Evolutionary conservation across 2,113 vertebrate genomes (phyloP).

Genomic region (Camelus bactrianus): DNA sequence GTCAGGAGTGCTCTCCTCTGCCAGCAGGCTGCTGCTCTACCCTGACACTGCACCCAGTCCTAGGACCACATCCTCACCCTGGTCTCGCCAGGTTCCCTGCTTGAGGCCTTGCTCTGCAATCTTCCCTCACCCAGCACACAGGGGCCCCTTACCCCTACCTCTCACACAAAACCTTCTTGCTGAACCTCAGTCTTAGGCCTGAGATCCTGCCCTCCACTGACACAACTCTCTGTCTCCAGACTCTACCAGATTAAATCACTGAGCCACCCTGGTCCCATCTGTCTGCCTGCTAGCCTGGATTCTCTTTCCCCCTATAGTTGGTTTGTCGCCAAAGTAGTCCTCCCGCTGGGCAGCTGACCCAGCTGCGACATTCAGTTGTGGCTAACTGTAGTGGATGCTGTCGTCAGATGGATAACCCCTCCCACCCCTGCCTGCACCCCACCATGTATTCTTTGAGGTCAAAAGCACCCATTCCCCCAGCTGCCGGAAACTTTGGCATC

Average conservation of each 20-base stretch:
- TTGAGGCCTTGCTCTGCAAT: fast-evolving
- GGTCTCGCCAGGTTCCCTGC: not conserved
- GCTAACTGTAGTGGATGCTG: not conserved
- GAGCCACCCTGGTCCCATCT: not conserved
- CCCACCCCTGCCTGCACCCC: too few species aligned
- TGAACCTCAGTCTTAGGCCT: not conserved
- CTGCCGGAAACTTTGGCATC: not conserved
- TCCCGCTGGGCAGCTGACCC: not conserved
- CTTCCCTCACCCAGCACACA: not conserved
- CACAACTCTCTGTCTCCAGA: not conserved
- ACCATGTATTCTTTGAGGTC: not conserved
- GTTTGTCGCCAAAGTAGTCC: not conserved
- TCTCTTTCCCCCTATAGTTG: not conserved
- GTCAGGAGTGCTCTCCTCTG: not conserved
- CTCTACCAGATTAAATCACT: not conserved
- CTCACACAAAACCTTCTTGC: not conserved
- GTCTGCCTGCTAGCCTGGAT: not conserved
- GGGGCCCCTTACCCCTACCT: too few species aligned
- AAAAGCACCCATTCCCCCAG: not conserved
- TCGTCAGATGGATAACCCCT: not conserved
- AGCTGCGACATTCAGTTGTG: not conserved
- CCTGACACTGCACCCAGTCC: not conserved
- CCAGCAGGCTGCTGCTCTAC: not conserved
- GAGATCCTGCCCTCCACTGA: not conserved
- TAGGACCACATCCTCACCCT: too few species aligned